Conservation (phyloP, 2,888 invertebrate species). For the Aquatica leii region DNA sequence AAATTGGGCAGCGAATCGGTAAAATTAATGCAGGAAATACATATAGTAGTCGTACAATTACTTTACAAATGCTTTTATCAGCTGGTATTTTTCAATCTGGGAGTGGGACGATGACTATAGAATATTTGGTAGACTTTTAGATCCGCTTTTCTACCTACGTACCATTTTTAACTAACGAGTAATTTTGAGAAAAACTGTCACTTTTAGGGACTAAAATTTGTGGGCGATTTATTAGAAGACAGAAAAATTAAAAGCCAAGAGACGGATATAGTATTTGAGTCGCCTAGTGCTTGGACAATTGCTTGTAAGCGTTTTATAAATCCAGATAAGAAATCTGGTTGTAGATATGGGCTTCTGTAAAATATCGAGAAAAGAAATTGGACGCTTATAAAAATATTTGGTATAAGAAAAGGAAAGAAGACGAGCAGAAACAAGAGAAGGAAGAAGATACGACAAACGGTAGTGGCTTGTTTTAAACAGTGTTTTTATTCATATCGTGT, state of each 20-base stretch:
- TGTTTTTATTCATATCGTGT: too few species aligned
- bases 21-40: conserved; percentile 48
- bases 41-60: conserved; percentile 66
- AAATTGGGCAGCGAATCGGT: conserved; percentile 46
- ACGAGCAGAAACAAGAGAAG: conserved; percentile 51
- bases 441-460: conserved; percentile 47
- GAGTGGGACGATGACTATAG: conserved; percentile 85
- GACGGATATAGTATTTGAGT: conserved; percentile 85
- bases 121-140: conserved; percentile 76
- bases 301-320: conserved; percentile 91
- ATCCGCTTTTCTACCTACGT: too few species aligned
- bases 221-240: conserved; percentile 83
- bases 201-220: conserved; percentile 92
- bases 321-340: conserved; percentile 90
- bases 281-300: conserved; percentile 93
- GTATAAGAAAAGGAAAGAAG: conserved; percentile 70
- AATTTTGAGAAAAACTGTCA: too few species aligned
- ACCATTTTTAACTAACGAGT: too few species aligned
- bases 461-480: conserved; percentile 15
- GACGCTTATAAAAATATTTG: conserved; percentile 89
- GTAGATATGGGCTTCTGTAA: conserved; percentile 93
- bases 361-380: conserved; percentile 86
- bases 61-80: conserved; percentile 84
- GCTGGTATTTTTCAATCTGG: conserved; percentile 87
- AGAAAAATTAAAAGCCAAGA: conserved; percentile 92